A percentile compares a stretch with the other conserved stretches of the same genome.
Evolutionary conservation across 2,888 invertebrate genomes (phyloP).

Genomic region (Melanotus villosus): DNA sequence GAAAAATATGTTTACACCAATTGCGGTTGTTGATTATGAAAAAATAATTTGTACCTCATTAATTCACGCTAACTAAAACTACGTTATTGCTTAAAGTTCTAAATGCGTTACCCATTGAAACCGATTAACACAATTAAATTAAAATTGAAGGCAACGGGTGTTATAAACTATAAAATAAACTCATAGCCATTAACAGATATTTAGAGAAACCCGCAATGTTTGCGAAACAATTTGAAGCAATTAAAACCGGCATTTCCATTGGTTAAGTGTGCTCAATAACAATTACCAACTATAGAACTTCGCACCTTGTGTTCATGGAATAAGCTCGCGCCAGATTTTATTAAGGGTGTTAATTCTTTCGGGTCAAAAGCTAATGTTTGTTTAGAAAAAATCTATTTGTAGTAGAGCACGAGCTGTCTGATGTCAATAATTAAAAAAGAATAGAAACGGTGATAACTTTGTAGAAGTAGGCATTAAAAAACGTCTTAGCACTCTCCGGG

Average conservation of each 20-base stretch:
- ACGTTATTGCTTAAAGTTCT: neutral
- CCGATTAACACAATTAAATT: neutral
- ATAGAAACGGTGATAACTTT: conserved; percentile 17
- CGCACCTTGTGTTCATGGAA: conserved; percentile 18
- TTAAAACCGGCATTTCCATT: conserved; percentile 14
- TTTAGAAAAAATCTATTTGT: conserved; percentile 24
- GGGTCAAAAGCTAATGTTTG: conserved; percentile 28
- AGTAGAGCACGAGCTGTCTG: conserved; percentile 33
- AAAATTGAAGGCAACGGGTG: conserved; percentile 1
- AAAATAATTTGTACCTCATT: conserved; percentile 13
- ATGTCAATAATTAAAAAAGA: conserved; percentile 27
- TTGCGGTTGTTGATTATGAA: conserved; percentile 10
- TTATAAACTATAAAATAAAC: conserved; percentile 4
- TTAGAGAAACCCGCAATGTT: conserved; percentile 20
- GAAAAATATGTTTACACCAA: conserved; percentile 5
- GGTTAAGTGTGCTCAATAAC: conserved; percentile 32
- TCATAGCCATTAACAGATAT: conserved; percentile 16
- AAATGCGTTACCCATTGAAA: conserved; percentile 8
- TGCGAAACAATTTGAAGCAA: conserved; percentile 19
- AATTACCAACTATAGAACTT: conserved; percentile 25
- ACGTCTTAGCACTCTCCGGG: conserved; percentile 24
- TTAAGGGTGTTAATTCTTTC: conserved; percentile 34
- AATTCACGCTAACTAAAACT: conserved; percentile 1
- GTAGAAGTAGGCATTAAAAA: conserved; percentile 19
- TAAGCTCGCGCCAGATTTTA: conserved; percentile 29